Base-by-base conservation (phyloP, 2,888 invertebrate genomes). In the Torymus aiolomorphi region DNA sequence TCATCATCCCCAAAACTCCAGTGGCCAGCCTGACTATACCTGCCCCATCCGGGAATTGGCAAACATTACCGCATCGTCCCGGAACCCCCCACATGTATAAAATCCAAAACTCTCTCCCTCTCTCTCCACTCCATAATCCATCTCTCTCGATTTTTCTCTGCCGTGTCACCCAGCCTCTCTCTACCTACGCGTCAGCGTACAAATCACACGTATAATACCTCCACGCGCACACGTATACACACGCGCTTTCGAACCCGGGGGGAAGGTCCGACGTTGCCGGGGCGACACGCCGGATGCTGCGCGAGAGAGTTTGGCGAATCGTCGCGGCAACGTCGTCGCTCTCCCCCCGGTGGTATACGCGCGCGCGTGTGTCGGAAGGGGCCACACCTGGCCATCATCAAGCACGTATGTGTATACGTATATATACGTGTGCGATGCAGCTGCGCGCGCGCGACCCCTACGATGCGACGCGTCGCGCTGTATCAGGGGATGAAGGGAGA, bases 241-340 rank as follows among this genome's bases (percentile, higher is more conserved):
- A n/a, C 67, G 42, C 18, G 66, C 54, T 20, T 52, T 59, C 61
- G 61, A 31, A 61, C n/a, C n/a, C n/a, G 77, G 71, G 65, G 65
- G 69, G 70, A 61, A 70, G 73, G 75, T 70, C 80, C 83, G 71
- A 80, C 82, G 85, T 85, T 85, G 84, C 84, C 84, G 83, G 81
- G 82, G 82, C 83, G 80, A 83, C 59, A 42, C 59, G 57, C 62
- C 51, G 80, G 76, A 80, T 80, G 80, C 80, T 80, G 72, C 66
- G 71, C 75, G 49, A 24, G 61, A 59, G 54, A 77, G 76, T 66
- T 72, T 76, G 76, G 71, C 79, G 73, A 80, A 76, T 71, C 67
- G 74, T 73, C 61, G 75, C 67, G 74, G 78, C 74, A 75, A 71
- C 74, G 57, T 42, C 54, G 69, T 59, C 73, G 10, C 31, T 14